Base-by-base conservation (phyloP, 2,113 vertebrate genomes). In the Neolamprologus modestus region DNA sequence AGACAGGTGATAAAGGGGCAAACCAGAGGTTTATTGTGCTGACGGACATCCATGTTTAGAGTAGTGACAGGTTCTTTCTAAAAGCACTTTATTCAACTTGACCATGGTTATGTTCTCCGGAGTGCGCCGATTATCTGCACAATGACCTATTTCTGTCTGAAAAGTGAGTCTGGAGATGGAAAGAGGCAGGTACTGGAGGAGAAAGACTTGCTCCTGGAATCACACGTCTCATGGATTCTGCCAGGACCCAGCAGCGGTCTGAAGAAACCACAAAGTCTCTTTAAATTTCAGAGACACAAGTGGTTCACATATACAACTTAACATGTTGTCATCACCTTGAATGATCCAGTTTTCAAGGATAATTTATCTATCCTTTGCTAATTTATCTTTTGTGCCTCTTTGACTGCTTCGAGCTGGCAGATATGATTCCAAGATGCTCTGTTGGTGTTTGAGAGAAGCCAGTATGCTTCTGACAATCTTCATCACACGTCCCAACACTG, bases 61-160 rank as follows among this genome's bases (percentile, higher is more conserved):
- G 57, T 76, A 83, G 84, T 89, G 87, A 92, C 89, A 85, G 85
- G 33, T 84, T 84, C 37, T 83, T 54, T 78, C 28, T 50, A 28
- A 80, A 87, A 84, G 53, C 61, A 8, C 53, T 91, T 87, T 78
- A 88, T 89, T 89, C 82, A 88, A 76, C 86, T 79, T 85, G 86
- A 92, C 84, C 53, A 28, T 50, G 57, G 66, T 85, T 86, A 66
- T 68, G 81, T 89, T 90, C 66, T 88, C 71, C 3, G 9, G 53
- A 82, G 79, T 42, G 81, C 0, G 35, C 82, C 21, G 55, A 87
- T 93, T 91, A 88, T 88, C 88, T 89, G 76, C 90, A 91, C 85
- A 88, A 63, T 93, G 87, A 92, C 92, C 89, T 54, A 90, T 88
- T 94, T 93, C 84, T 90, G 92, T 86, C 89, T 83, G 76, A 73